A percentile compares a stretch with the other conserved stretches of the same genome.
These are phyloP conservation scores for Omphaloscelis lunosa DNA, from an alignment of 2,888 invertebrate species.

Conservation along the genomic window DNA sequence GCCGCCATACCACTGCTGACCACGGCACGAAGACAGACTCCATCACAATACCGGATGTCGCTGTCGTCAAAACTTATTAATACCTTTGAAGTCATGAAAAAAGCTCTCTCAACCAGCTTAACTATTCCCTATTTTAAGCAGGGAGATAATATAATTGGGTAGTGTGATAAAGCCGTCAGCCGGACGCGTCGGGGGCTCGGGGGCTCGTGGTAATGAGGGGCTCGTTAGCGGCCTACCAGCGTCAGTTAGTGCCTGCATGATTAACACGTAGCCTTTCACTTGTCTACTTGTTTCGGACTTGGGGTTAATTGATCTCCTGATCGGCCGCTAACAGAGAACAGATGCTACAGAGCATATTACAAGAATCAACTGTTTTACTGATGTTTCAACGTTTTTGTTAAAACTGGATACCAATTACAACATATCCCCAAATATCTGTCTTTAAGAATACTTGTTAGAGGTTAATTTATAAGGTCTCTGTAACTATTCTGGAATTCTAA, in stretches of 20 bases:
- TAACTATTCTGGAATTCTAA: neutral
- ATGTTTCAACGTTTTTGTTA: neutral
- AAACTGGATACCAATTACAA: neutral
- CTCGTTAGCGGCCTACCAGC: slow-evolving; percentile 61
- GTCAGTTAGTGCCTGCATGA: slow-evolving; percentile 48
- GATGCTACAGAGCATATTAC: neutral
- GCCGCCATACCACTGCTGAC: neutral
- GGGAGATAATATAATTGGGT: slow-evolving; percentile 41
- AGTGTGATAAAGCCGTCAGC: slow-evolving; percentile 40
- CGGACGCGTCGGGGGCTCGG: slow-evolving; percentile 12
- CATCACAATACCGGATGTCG: neutral
- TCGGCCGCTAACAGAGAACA: neutral
- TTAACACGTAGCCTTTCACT: slow-evolving; percentile 48
- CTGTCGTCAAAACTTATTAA: neutral
- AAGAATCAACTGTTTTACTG: neutral
- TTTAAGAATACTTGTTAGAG: neutral
- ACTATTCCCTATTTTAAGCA: neutral
- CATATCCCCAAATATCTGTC: no score
- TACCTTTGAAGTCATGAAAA: neutral
- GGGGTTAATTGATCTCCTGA: slow-evolving; percentile 20
- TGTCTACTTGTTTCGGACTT: slow-evolving; percentile 27
- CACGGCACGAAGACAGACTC: neutral
- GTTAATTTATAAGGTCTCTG: slow-evolving; percentile 9
- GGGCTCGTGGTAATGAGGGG: slow-evolving; percentile 53
- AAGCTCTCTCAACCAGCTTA: slow-evolving; percentile 11